Evolutionary conservation across 2,888 invertebrate species (phyloP).

Genomic region (Agrochola macilenta): DNA sequence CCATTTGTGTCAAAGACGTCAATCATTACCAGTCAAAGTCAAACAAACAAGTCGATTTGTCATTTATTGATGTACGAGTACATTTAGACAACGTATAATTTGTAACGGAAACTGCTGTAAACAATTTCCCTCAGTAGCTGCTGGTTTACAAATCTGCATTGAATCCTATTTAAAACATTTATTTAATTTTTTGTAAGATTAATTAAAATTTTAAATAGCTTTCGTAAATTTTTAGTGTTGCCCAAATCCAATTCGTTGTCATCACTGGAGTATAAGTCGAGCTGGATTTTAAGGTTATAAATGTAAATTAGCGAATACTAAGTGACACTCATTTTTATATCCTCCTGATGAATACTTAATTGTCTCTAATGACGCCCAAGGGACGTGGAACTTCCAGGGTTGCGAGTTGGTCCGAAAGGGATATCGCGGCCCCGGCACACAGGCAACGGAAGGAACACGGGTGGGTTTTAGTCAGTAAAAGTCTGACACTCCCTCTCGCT

Average conservation of each 20-base stretch:
- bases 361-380: not conserved
- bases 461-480: too few relatives aligned
- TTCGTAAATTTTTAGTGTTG: not conserved
- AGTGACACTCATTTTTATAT: not conserved
- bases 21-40: not conserved
- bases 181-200: too few relatives aligned
- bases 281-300: not conserved
- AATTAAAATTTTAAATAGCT: not conserved
- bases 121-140: not conserved
- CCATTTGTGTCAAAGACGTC: slow-evolving; percentile 1
- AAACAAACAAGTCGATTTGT: not conserved
- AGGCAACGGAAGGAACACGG: too few relatives aligned
- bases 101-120: not conserved
- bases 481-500: too few relatives aligned
- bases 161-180: not conserved
- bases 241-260: not conserved
- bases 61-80: not conserved
- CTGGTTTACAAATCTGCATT: not conserved
- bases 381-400: not conserved
- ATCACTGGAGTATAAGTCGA: not conserved
- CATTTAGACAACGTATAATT: not conserved
- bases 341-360: not conserved
- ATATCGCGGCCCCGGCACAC: too few relatives aligned
- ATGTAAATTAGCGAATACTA: slow-evolving; percentile 1
- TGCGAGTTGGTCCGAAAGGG: too few relatives aligned